Evolutionary conservation across 2,888 invertebrate species (phyloP), one percentile per base, ranked within the genome.

Genomic region (Caenorhabditis sp.): DNA sequence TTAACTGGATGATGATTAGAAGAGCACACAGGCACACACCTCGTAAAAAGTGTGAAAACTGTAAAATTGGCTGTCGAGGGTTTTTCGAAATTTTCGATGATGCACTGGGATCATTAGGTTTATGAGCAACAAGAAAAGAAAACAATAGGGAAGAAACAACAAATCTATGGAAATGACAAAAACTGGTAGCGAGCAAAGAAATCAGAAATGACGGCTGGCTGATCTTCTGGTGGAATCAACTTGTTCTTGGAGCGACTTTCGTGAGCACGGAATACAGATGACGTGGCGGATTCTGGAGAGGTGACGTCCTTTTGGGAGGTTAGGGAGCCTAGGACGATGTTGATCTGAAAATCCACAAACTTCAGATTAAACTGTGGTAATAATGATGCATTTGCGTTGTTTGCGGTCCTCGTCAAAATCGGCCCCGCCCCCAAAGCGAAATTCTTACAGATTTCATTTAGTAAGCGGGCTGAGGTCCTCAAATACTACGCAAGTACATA

Each of bases 201-300:
- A 16, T 69, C 66, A 22, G 38, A n/a, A 16, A 82, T 63, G n/a
- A 41, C 69, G 14, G 51, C 28, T 14, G 61, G 4, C 35, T 82
- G 66, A 26, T 82, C 73, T 0, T 28, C 16, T 12, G 31, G 14
- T n/a, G 66, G 51, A 58, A 82, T 68, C 44, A 82, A 58, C 38
- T 68, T 66, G 51, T 79, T 82, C 26, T 79, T 82, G 28, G 68
- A 74, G 19, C 82, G 82, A 58, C 77, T 74, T 4, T 82, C 82
- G 38, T 82, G 82, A 49, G 82, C 82, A 44, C 73, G 77, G 63
- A 82, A 82, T 54, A 69, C 72, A n/a, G 69, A 44, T 22, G 66
- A 58, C 31, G 41, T 38, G 44, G 69, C 54, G 28, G 77, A 77
- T 61, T 69, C 69, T 10, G 49, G 24, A 38, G 26, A 22, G 2